These are phyloP conservation scores for Apodemus speciosus DNA, from an alignment of 2,113 vertebrate species.

Conservation along the genomic window DNA sequence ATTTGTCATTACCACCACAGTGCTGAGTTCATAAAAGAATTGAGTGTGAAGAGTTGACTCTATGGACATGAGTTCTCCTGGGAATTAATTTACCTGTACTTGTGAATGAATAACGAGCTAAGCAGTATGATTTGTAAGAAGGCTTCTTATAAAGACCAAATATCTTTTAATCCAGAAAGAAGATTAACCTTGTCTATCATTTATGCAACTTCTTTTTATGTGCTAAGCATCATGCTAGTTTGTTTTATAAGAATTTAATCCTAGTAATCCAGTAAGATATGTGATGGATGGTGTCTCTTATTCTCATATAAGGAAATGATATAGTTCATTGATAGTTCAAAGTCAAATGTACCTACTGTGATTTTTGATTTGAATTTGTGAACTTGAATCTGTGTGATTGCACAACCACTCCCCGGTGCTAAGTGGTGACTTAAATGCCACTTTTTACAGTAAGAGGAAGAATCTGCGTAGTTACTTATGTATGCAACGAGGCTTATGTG, in stretches of 20 bases:
- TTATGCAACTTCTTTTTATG: conserved; percentile 19
- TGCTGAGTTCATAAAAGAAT: neutral
- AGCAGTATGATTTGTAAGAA: conserved; percentile 4
- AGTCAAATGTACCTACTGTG: neutral
- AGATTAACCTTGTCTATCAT: conserved; percentile 14
- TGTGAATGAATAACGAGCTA: conserved; percentile 3
- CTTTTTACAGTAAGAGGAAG: neutral
- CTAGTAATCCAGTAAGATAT: neutral
- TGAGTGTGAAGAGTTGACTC: neutral
- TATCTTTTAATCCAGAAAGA: conserved; percentile 56
- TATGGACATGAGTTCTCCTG: neutral
- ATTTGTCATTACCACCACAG: neutral
- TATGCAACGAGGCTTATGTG: neutral
- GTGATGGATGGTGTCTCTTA: neutral
- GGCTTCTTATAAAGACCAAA: neutral
- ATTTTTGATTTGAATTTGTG: conserved; percentile 35
- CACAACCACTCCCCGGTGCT: neutral
- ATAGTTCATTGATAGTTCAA: neutral
- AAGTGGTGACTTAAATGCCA: neutral
- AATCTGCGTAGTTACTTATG: neutral
- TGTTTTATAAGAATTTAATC: conserved; percentile 50
- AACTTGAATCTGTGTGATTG: neutral
- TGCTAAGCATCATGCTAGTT: conserved; percentile 9
- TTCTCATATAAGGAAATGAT: neutral
- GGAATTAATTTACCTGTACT: conserved; percentile 17